These are phyloP conservation scores for Heteropelma amictum DNA, from an alignment of 2,888 invertebrate genomes.

Conservation along the genomic window DNA sequence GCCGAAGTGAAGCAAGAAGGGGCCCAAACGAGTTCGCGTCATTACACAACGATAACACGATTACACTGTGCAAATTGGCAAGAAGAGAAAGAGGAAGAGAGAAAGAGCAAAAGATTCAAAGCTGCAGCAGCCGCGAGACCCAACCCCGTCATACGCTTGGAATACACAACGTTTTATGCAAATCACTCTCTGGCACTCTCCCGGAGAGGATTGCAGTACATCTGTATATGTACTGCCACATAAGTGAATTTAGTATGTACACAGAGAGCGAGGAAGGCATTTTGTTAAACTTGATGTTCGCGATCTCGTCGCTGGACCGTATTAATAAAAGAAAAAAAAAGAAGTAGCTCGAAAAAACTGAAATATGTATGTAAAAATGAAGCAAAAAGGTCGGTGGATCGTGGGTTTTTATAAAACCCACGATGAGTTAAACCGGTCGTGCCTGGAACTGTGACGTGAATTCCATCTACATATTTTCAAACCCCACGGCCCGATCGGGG, in stretches of 20 bases:
- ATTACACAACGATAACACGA: conserved; percentile 51
- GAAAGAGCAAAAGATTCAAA: background rate
- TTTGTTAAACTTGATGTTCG: conserved; percentile 43
- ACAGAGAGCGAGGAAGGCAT: conserved; percentile 1
- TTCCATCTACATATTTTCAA: conserved; percentile 15
- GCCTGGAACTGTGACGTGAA: background rate
- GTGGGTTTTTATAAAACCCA: conserved; percentile 2
- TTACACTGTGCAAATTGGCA: conserved; percentile 50
- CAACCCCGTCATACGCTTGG: conserved; percentile 36
- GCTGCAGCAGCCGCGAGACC: conserved; percentile 8
- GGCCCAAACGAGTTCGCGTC: conserved; percentile 37
- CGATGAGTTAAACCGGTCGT: conserved; percentile 22
- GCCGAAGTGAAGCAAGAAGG: background rate
- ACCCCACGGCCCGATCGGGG: background rate
- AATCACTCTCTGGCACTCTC: conserved; percentile 41
- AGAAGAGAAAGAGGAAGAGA: conserved; percentile 2
- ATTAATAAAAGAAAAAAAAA: conserved; percentile 7
- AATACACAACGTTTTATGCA: conserved; percentile 55
- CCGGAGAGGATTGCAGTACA: conserved; percentile 27
- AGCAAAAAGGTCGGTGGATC: conserved; percentile 2
- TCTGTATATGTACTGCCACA: conserved; percentile 1
- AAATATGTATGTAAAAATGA: conserved; percentile 11
- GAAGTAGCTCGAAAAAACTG: conserved; percentile 3
- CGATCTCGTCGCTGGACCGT: conserved; percentile 35
- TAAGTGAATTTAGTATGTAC: conserved; percentile 8